phyloP scores from a whole-genome alignment of 1,140 invertebrate genomes.

The silkworm (Bombyx mori) region ASM3026992v2 NC_085114.1:3982001-3982500 shows the following conservation, averaged over 20 bases:
- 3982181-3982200: conserved; percentile 69
- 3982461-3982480: too few relatives aligned
- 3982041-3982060: conserved; percentile 82
- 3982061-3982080: conserved; percentile 74
- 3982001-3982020: conserved; percentile 74
- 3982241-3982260: conserved; percentile 52
- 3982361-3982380: neutral
- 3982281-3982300: too few relatives aligned
- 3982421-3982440: neutral
- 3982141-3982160: conserved; percentile 74
- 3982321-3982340: too few relatives aligned
- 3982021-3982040: conserved; percentile 76
- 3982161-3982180: conserved; percentile 68
- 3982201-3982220: conserved; percentile 75
- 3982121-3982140: conserved; percentile 75
- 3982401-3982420: neutral
- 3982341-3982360: too few relatives aligned
- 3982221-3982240: conserved; percentile 70
- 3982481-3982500: too few relatives aligned
- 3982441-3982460: too few relatives aligned
- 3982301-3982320: neutral
- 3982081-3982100: conserved; percentile 71
- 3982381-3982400: neutral
- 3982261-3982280: too few relatives aligned
- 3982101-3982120: conserved; percentile 77